Base-by-base conservation (phyloP, 1,140 invertebrate genomes). In the Pseudomyrmex flavicornis region DNA sequence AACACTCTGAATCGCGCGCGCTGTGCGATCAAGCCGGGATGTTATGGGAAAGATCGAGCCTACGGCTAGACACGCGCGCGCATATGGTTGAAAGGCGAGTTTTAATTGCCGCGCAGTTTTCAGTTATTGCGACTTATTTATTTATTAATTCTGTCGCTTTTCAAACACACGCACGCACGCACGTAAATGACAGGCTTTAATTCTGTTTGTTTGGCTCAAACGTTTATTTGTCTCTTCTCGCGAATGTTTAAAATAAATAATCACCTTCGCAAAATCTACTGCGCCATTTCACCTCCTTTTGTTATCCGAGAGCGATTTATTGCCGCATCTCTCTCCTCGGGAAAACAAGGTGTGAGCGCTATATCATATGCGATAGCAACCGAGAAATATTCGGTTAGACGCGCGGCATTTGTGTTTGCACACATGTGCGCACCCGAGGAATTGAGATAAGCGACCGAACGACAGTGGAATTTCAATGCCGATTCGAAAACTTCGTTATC, bases 401-500 rank as follows among this genome's bases (percentile, higher is more conserved):
- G 83, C 54, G 35, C 20, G 52, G 26, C 65, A 76, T 35, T 35
- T 35, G 35, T 83, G 52, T 85, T 87, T 85, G 63, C 83, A 56
- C 83, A 85, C 62, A 65, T 72, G 68, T 62, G 48, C 62, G 17
- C 65, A 50, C 8, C 35, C 12, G 15, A 62, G 50, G 54, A 86
- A 72, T 76, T 68, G 17, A 74, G 77, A 86, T 86, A 86, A 86
- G 83, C 35, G 35, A 35, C 48, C 52, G 13, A 20, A 4, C 58
- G 65, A 63, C 48, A 59, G 22, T 76, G 85, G 82, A 76, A 86
- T 86, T 79, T 77, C 85, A 86, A 86, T 84, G 73, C 4, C 85
- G 52, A 84, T 35, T 20, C 13, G n/a, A 35, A 17, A 69, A 56
- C 62, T 65, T 56, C 50, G 72, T 65, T 59, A 76, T 65, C 59